Evolutionary conservation across 2,113 vertebrate species (phyloP), one percentile per base, ranked within the genome.

Genomic region (Serilophus lunatus): DNA sequence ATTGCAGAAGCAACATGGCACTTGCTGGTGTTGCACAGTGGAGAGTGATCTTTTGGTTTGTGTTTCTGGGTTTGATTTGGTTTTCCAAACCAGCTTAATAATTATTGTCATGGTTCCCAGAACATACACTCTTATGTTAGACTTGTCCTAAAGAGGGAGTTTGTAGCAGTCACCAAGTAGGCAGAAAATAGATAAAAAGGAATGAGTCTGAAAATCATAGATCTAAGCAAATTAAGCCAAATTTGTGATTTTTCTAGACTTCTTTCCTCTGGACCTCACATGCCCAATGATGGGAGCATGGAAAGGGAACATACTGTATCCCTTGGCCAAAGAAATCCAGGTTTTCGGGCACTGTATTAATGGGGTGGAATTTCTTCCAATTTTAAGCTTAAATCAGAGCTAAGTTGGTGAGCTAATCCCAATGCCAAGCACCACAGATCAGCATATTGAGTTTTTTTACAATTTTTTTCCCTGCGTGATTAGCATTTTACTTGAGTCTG

Each of bases 401-500:
- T 57, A 59, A 61, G 57, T 69, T 86, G 87, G 72, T 25, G 86
- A 96, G 49, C 51, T 31, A 23, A 65, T 87, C 93, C 64, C 66
- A 85, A 65, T 4, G 36, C 72, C 84, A 95, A 78, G 92, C 81
- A 61, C 57, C 29, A 66, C 51, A 70, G 90, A 83, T 68, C 92
- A 95, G 50, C 7, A 9, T 78, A 79, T 92, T 94, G 82, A 81
- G 88, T 65, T 95, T 96, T n/a, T 86, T 90, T 84, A 66, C 68
- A 50, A 8, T 90, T 81, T 94, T 83, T n/a, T 49, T 61, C 81
- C 56, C 65, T 25, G 31, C 26, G 23, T 84, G 47, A 96, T 90
- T 97, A 96, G 89, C 83, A 94, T 97, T 98, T 97, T 86, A 66
- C 71, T 96, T 80, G 86, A 95, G 80, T 65, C 92, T 95, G 93